Base-by-base conservation (phyloP, 2,113 vertebrate species). In the Rhinoptilus africanus region DNA sequence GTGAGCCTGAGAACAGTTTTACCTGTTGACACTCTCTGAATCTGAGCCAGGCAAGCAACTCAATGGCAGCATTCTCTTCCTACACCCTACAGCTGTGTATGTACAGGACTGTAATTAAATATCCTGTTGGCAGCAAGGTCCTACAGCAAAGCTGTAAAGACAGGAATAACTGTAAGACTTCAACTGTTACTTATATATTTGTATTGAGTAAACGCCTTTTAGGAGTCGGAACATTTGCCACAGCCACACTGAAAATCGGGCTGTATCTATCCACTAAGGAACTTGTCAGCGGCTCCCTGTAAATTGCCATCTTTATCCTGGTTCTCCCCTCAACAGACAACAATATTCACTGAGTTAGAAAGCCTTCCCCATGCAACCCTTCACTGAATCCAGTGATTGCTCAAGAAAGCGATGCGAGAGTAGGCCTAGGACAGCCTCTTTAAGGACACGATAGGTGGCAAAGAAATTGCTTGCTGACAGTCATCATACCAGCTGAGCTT, bases 111-210 rank as follows among this genome's bases (percentile, higher is more conserved):
- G 76, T 74, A 50, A 89, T 81, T 84, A 91, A 94, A 93, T 67
- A 74, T 84, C 83, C 76, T 89, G 68, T 59, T 84, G 76, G 90
- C 92, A 95, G 88, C 75, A 81, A 88, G 48, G n/a, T 69, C 72
- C 82, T 85, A 77, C 34, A 85, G 73, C 53, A 77, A 89, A 89
- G 85, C 93, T 92, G 83, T 35, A 68, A 84, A 87, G 60, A 84
- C 74, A 91, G 51, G 47, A 64, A 50, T 91, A 28, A 43, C 2
- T 8, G 4, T 54, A 83, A 39, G 64, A 77, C 79, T 84, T 84
- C 41, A 81, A 34, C 26, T 48, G 51, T 54, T 85, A 57, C 28
- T 82, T 60, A 17, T 32, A 81, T 82, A 81, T 78, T 64, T 7
- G 2, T 27, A 54, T 27, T 35, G 48, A 77, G 37, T 72, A 73